Conservation (phyloP, 2,797 vertebrate genomes). For the Alectoris magna region DNA sequence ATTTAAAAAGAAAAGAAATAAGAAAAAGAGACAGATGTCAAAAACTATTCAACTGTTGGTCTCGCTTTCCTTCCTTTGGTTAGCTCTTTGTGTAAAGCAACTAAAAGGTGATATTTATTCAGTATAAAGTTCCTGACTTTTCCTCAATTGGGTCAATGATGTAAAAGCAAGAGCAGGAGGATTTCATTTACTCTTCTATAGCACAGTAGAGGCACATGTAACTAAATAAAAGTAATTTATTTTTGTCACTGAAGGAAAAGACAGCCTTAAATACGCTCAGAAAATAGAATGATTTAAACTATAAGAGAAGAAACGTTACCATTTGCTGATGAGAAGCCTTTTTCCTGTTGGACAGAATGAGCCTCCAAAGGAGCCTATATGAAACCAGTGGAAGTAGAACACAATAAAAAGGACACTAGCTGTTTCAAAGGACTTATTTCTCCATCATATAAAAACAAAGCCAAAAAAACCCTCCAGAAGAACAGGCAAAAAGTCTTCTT, state of each 20-base stretch:
- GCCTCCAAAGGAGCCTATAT: slow-evolving; percentile 32
- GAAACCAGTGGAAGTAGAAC: slow-evolving; percentile 13
- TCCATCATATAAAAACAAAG: slow-evolving; percentile 20
- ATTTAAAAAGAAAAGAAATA: not conserved
- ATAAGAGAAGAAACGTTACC: slow-evolving; percentile 13
- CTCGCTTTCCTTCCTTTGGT: not conserved
- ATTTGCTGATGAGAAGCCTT: slow-evolving; percentile 38
- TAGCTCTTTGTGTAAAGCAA: not conserved
- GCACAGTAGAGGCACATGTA: not conserved
- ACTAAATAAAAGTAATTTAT: slow-evolving; percentile 47
- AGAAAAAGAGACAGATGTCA: not conserved
- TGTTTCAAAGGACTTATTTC: slow-evolving; percentile 51
- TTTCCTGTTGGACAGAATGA: slow-evolving; percentile 29
- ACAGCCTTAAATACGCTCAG: slow-evolving; percentile 28
- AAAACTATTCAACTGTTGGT: too few species aligned
- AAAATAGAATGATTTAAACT: not conserved
- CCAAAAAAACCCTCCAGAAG: not conserved
- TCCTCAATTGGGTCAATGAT: accelerated
- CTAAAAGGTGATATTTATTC: not conserved
- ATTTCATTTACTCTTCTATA: slow-evolving; percentile 9
- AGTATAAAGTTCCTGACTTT: not conserved
- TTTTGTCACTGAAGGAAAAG: slow-evolving; percentile 38
- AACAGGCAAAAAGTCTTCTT: not conserved
- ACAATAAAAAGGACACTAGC: slow-evolving; percentile 9
- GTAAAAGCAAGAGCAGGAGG: not conserved